phyloP scores from a whole-genome alignment of 2,113 vertebrate species.

The Ivindomyrus marchei region DNA sequence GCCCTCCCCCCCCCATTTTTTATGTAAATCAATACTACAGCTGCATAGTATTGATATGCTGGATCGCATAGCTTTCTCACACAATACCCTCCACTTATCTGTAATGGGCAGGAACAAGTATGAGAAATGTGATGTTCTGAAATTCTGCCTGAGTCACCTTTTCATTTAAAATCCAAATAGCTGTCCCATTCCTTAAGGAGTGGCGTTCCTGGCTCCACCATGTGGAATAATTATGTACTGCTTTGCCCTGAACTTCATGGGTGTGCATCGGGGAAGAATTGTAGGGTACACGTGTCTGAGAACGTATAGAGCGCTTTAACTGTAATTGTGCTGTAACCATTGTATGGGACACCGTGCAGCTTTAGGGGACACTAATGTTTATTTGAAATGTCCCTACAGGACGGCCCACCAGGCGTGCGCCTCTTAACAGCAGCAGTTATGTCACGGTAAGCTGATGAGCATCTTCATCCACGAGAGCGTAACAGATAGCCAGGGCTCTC shows the following conservation, averaged over 20 bases:
- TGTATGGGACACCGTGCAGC: background rate
- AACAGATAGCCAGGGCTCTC: background rate
- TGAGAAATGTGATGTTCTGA: background rate
- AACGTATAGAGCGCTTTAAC: background rate
- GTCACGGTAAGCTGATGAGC: conserved; percentile 28
- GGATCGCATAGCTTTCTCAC: background rate
- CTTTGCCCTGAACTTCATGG: background rate
- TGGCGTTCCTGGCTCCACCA: background rate
- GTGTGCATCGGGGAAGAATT: background rate
- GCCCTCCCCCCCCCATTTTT: background rate
- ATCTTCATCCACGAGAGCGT: conserved; percentile 21
- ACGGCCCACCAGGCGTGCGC: conserved; percentile 30
- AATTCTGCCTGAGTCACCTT: background rate
- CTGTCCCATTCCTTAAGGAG: background rate
- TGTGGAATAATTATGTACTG: background rate
- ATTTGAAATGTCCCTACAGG: conserved; percentile 44
- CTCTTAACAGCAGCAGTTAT: conserved; percentile 46
- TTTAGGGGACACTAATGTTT: conserved; percentile 52
- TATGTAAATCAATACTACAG: background rate
- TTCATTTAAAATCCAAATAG: background rate
- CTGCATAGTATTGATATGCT: too few species aligned
- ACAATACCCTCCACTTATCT: background rate
- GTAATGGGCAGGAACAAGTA: background rate
- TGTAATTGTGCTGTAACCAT: background rate
- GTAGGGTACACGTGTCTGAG: background rate